Percentiles rank a stretch among this genome's conserved stretches.
Evolutionary conservation across 2,797 vertebrate species (phyloP).

Genomic region (Parotocinclus haroldoi): DNA sequence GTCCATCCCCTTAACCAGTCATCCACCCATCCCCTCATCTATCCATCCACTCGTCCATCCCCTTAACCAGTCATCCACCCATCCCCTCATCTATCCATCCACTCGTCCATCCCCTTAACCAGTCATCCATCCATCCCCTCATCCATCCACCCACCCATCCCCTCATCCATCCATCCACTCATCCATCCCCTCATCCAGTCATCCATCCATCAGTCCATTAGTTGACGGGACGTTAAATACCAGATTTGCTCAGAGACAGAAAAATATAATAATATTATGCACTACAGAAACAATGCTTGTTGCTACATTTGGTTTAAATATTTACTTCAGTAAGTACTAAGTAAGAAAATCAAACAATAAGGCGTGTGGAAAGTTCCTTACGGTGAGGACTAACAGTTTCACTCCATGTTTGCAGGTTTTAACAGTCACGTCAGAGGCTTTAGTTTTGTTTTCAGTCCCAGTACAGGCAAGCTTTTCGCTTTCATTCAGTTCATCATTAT

Average conservation of each 20-base stretch:
- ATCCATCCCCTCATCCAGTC: too few species aligned
- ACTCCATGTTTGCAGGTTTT: constrained; percentile 59
- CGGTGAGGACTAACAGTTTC: constrained; percentile 52
- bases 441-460: constrained; percentile 64
- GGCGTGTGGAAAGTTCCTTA: background rate
- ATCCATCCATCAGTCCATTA: too few species aligned
- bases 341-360: too few species aligned
- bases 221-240: constrained; percentile 8
- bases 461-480: constrained; percentile 46
- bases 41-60: too few species aligned
- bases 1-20: too few species aligned
- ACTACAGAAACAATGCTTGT: constrained; percentile 49
- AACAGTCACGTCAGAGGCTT: constrained; percentile 57
- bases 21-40: too few species aligned
- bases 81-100: too few species aligned
- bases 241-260: constrained; percentile 8
- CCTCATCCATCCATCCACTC: too few species aligned
- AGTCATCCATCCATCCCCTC: too few species aligned
- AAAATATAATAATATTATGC: constrained; percentile 1
- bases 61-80: too few species aligned
- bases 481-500: constrained; percentile 48
- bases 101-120: too few species aligned
- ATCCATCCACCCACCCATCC: too few species aligned
- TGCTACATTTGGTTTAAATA: constrained; percentile 72
- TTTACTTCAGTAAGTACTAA: constrained; percentile 56